A percentile compares a stretch with the other conserved stretches of the same genome.
These are phyloP conservation scores for Peromyscus leucopus DNA, from an alignment of 2,113 vertebrate species.

Conservation along the genomic window DNA sequence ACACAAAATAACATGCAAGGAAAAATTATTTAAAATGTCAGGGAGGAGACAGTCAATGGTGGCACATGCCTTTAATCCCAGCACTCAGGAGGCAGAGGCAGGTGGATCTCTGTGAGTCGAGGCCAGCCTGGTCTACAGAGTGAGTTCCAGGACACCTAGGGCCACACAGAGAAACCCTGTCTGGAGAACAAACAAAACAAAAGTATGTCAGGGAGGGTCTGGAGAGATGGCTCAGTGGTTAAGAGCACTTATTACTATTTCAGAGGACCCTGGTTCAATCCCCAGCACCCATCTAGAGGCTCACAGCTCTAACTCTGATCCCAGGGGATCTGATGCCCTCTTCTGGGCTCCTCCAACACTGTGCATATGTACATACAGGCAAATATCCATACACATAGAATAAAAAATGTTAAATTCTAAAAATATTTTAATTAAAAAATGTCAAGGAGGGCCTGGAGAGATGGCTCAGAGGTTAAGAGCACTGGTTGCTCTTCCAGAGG, in stretches of 20 bases:
- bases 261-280: background rate
- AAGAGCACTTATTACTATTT: background rate
- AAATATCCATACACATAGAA: background rate
- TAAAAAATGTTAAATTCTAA: background rate
- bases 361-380: too few relatives aligned
- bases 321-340: background rate
- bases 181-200: too few relatives aligned
- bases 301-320: background rate
- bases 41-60: background rate
- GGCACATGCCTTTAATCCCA: too few relatives aligned
- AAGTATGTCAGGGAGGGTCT: background rate
- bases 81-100: too few relatives aligned
- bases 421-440: background rate
- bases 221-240: background rate
- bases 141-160: too few relatives aligned
- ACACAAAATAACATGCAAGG: conserved; percentile 46
- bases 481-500: background rate
- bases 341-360: background rate
- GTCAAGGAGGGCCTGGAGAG: background rate
- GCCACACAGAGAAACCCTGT: too few relatives aligned
- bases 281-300: background rate
- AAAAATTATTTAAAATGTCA: conserved; percentile 35
- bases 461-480: too few relatives aligned
- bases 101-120: background rate
- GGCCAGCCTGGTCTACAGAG: background rate